Evolutionary conservation across 2,888 invertebrate genomes (phyloP).

Genomic region (Marasmarcha lunaedactyla): DNA sequence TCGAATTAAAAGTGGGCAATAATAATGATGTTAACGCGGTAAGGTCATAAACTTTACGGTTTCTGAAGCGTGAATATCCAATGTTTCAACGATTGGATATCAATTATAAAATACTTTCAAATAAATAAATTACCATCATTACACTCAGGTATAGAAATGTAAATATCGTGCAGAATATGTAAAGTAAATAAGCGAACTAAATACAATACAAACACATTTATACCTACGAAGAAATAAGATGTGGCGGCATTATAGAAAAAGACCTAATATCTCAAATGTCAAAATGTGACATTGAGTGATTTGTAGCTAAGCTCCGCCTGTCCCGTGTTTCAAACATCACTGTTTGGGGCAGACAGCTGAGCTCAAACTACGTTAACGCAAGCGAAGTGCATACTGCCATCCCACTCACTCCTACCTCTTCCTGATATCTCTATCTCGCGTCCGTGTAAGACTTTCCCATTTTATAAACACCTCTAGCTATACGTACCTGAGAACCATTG

Average conservation of each 20-base stretch:
- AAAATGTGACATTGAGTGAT: slow-evolving; percentile 73
- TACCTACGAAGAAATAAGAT: slow-evolving; percentile 39
- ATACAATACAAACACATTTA: background rate
- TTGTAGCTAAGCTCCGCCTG: slow-evolving; percentile 73
- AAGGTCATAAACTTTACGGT: background rate
- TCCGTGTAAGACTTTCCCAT: slow-evolving; percentile 43
- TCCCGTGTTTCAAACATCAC: slow-evolving; percentile 72
- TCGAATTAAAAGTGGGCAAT: slow-evolving; percentile 40
- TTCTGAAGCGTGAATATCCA: background rate
- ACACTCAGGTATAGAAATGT: background rate
- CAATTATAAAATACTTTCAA: background rate
- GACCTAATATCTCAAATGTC: slow-evolving; percentile 72
- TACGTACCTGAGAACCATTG: slow-evolving; percentile 70
- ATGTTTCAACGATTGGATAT: background rate
- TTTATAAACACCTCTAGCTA: slow-evolving; percentile 55
- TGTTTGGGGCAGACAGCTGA: slow-evolving; percentile 67
- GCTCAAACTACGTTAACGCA: slow-evolving; percentile 56
- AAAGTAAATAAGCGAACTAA: slow-evolving; percentile 5
- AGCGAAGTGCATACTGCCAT: slow-evolving; percentile 47
- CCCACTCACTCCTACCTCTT: slow-evolving; percentile 35
- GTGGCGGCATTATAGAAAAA: slow-evolving; percentile 67
- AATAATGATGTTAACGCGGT: slow-evolving; percentile 5
- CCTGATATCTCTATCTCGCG: slow-evolving; percentile 38
- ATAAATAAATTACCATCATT: too few species aligned
- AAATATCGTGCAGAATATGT: background rate